Evolutionary conservation across 2,888 invertebrate species (phyloP).

Genomic region (Meghimatium bilineatum): DNA sequence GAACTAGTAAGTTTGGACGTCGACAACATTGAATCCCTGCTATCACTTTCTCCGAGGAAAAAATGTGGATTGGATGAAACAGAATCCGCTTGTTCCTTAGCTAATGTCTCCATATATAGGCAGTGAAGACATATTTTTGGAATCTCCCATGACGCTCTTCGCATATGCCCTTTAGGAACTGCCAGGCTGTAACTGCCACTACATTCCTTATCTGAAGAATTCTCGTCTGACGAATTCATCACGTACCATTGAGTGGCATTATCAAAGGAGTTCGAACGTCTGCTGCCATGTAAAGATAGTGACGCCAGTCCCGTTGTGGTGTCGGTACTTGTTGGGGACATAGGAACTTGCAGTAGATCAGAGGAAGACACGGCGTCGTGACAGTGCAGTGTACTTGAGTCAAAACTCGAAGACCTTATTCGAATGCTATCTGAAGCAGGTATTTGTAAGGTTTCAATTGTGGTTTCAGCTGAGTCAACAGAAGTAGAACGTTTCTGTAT

Average conservation of each 20-base stretch:
- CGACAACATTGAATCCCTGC: slow-evolving; percentile 18
- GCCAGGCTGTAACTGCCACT: slow-evolving; percentile 30
- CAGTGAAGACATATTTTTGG: slow-evolving; percentile 74
- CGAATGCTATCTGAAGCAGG: slow-evolving; percentile 60
- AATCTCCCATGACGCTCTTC: slow-evolving; percentile 70
- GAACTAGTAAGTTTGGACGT: slow-evolving; percentile 13
- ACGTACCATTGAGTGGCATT: slow-evolving; percentile 58
- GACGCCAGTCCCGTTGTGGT: neutral
- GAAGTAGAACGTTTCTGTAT: slow-evolving; percentile 60
- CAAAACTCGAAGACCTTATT: slow-evolving; percentile 71
- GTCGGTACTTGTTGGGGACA: neutral
- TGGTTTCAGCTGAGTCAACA: slow-evolving; percentile 51
- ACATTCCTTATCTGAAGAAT: slow-evolving; percentile 61
- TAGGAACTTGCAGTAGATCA: slow-evolving; percentile 48
- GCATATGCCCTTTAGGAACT: slow-evolving; percentile 58
- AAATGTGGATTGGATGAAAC: slow-evolving; percentile 39
- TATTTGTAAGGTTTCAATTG: slow-evolving; percentile 56
- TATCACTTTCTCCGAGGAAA: neutral
- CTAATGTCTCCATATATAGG: slow-evolving; percentile 68
- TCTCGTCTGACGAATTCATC: slow-evolving; percentile 65
- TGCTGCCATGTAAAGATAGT: slow-evolving; percentile 43
- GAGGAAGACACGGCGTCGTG: slow-evolving; percentile 45
- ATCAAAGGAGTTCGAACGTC: slow-evolving; percentile 68
- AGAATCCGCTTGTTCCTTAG: slow-evolving; percentile 31
- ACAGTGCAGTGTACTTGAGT: slow-evolving; percentile 56